phyloP scores from a whole-genome alignment of 2,113 vertebrate species.

The Mohoua ochrocephala region DNA sequence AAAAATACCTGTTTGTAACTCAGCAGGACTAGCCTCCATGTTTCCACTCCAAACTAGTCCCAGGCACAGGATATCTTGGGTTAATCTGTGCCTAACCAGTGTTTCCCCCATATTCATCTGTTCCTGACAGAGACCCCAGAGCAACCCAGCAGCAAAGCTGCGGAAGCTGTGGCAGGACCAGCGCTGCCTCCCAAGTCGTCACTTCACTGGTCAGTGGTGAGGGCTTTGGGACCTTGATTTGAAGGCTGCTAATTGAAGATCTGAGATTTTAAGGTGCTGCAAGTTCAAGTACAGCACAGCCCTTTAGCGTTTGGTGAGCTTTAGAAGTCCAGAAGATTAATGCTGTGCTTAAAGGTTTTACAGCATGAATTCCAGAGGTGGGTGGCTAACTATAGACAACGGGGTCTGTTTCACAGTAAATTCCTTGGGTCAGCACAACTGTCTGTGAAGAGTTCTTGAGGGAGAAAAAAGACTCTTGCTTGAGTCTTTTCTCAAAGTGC shows the following conservation, averaged over 20 bases:
- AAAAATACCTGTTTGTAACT: neutral
- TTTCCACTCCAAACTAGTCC: neutral
- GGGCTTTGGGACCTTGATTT: neutral
- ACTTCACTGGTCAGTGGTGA: neutral
- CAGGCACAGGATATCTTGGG: neutral
- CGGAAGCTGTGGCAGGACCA: neutral
- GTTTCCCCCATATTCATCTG: neutral
- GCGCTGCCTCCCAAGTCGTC: neutral
- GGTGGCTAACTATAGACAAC: neutral
- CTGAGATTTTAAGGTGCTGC: neutral
- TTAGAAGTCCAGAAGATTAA: neutral
- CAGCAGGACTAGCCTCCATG: neutral
- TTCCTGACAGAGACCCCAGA: neutral
- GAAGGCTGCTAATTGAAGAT: neutral
- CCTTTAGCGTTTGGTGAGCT: neutral
- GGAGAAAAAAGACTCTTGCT: neutral
- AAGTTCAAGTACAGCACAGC: neutral
- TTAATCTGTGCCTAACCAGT: neutral
- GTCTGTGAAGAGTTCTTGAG: neutral
- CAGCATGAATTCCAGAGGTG: neutral
- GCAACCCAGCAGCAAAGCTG: neutral
- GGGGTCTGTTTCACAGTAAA: neutral
- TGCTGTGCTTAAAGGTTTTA: neutral
- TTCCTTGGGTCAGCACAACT: neutral
- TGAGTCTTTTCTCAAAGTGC: neutral